Percentiles rank a stretch among this genome's conserved stretches.
Evolutionary conservation across 2,888 invertebrate genomes (phyloP).

Genomic region (Deilephila elpenor): DNA sequence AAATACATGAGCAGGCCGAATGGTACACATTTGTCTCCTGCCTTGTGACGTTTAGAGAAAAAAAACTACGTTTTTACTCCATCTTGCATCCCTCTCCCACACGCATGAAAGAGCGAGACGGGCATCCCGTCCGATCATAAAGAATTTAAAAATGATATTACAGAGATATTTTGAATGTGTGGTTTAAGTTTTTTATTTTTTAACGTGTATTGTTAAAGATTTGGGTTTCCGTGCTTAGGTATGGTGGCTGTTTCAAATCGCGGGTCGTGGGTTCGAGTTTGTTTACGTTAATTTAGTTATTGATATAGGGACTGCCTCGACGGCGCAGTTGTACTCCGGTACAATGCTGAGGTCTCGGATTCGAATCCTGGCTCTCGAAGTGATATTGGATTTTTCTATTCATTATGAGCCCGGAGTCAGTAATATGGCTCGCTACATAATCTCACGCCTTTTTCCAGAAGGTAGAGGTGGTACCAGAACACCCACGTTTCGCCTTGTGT

Average conservation of each 20-base stretch:
- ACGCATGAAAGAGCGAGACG: conserved; percentile 1
- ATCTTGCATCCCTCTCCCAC: neutral
- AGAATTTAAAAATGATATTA: conserved; percentile 74
- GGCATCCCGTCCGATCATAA: conserved; percentile 54
- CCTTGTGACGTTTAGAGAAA: conserved; percentile 50
- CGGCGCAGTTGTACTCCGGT: too few relatives aligned
- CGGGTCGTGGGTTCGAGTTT: neutral
- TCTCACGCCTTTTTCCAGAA: too few relatives aligned
- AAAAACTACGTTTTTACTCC: neutral
- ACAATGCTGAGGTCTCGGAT: too few relatives aligned
- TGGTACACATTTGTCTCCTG: conserved; percentile 69
- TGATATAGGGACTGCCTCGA: too few relatives aligned
- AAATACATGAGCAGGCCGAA: conserved; percentile 62
- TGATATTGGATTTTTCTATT: too few relatives aligned
- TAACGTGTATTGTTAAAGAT: conserved; percentile 32
- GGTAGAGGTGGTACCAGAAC: neutral
- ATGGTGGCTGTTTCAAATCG: neutral
- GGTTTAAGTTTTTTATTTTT: conserved; percentile 56
- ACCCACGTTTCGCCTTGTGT: too few relatives aligned
- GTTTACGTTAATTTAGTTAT: neutral
- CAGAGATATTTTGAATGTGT: conserved; percentile 65
- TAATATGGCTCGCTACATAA: too few relatives aligned
- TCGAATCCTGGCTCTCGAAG: too few relatives aligned
- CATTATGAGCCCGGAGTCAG: too few relatives aligned
- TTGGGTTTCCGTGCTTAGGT: neutral